Evolutionary conservation across 2,888 invertebrate species (phyloP).

Genomic region (Cyclophora punctaria): DNA sequence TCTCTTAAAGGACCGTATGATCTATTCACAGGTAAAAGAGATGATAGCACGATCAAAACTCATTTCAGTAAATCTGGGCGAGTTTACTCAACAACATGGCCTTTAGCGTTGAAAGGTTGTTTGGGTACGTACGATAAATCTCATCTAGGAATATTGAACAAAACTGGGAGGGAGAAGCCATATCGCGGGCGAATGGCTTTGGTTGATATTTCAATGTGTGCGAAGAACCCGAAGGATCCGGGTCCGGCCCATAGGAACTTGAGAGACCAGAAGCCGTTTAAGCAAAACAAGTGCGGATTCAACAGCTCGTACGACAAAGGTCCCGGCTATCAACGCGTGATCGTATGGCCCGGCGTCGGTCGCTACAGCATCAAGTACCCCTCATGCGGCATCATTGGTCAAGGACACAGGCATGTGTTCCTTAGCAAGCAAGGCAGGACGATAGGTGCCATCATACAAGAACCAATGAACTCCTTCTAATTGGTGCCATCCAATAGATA

Average conservation of each 20-base stretch:
- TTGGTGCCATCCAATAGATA: background rate
- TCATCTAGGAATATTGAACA: constrained; percentile 53
- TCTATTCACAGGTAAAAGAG: constrained; percentile 66
- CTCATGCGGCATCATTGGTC: constrained; percentile 38
- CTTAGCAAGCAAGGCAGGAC: constrained; percentile 47
- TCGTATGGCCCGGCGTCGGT: constrained; percentile 63
- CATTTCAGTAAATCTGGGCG: constrained; percentile 52
- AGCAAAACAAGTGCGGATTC: constrained; percentile 40
- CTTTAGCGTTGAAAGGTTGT: constrained; percentile 40
- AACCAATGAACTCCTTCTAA: constrained; percentile 57
- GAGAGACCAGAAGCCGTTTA: constrained; percentile 30
- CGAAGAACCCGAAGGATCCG: constrained; percentile 63
- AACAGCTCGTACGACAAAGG: constrained; percentile 56
- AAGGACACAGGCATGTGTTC: constrained; percentile 55
- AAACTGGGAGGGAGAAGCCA: constrained; percentile 41
- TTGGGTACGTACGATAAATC: constrained; percentile 48
- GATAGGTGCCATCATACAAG: constrained; percentile 43
- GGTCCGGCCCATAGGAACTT: constrained; percentile 65
- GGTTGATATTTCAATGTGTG: constrained; percentile 64
- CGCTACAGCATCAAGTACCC: constrained; percentile 34
- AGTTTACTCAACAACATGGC: constrained; percentile 51
- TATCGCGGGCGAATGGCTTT: constrained; percentile 64
- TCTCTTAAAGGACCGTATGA: constrained; percentile 60
- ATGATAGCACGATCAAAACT: constrained; percentile 67
- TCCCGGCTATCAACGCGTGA: constrained; percentile 43